phyloP scores from a whole-genome alignment of 2,797 vertebrate genomes.

The Diplodus puntazzo region DNA sequence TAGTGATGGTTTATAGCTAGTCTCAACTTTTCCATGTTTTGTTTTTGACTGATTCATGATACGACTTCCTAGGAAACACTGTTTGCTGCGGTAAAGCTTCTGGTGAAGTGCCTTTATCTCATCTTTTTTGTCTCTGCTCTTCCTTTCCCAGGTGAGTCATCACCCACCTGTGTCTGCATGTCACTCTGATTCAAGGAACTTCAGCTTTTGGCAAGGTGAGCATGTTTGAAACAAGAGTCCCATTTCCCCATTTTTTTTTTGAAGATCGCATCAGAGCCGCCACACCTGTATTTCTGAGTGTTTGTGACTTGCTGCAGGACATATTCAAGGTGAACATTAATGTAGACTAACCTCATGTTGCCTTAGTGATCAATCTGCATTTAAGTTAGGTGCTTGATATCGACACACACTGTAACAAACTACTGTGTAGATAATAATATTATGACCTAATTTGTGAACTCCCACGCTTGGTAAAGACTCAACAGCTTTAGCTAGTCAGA shows the following conservation, averaged over 20 bases:
- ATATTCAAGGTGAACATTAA: not conserved
- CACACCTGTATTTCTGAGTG: slow-evolving; percentile 1
- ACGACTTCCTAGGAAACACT: not conserved
- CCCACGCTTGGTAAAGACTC: not conserved
- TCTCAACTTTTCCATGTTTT: not conserved
- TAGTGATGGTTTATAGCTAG: not conserved
- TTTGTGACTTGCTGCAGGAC: not conserved
- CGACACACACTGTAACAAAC: not conserved
- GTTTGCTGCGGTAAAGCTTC: not conserved
- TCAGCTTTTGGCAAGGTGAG: slow-evolving; percentile 97
- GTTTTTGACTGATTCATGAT: slow-evolving; percentile 1
- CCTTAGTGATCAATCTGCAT: not conserved
- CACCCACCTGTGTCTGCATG: slow-evolving; percentile 98
- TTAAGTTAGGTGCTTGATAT: not conserved
- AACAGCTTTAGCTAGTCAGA: not conserved
- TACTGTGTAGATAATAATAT: slow-evolving; percentile 4
- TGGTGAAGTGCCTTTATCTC: not conserved
- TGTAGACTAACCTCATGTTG: not conserved
- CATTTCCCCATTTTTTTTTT: not conserved
- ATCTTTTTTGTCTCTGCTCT: slow-evolving; percentile 18
- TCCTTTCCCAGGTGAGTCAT: slow-evolving; percentile 91
- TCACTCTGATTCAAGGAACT: slow-evolving; percentile 94
- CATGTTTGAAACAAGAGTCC: slow-evolving; percentile 31
- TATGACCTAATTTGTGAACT: not conserved
- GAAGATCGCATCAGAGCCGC: not conserved